These are phyloP conservation scores for Telmatochromis sp. DNA, from an alignment of 2,113 vertebrate genomes.

Conservation along the genomic window DNA sequence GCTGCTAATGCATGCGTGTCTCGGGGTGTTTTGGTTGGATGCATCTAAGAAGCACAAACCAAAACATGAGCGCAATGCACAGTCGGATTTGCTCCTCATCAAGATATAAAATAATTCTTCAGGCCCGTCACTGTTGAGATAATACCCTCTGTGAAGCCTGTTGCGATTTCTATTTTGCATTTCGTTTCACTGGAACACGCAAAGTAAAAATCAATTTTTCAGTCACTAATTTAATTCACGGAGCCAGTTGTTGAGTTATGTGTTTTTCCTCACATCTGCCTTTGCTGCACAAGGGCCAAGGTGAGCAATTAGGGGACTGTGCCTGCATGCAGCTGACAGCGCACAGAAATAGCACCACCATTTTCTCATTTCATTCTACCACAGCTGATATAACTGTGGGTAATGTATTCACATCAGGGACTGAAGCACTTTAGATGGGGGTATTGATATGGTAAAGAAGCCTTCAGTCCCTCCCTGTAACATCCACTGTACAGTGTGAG, in stretches of 20 bases:
- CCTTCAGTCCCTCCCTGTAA: background rate
- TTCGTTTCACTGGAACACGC: background rate
- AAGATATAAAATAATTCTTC: background rate
- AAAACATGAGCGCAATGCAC: background rate
- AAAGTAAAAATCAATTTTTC: background rate
- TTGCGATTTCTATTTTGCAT: background rate
- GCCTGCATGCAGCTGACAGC: background rate
- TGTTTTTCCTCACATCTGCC: conserved; percentile 15
- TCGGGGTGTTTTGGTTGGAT: background rate
- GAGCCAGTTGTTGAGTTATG: background rate
- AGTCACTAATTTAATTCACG: conserved; percentile 24
- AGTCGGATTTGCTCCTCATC: background rate
- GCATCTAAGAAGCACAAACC: background rate
- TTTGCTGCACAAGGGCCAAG: background rate
- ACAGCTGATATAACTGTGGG: conserved; percentile 1
- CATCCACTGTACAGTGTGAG: background rate
- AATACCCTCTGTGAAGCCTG: background rate
- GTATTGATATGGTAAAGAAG: conserved; percentile 26
- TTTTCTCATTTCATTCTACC: conserved; percentile 10
- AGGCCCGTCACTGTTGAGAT: background rate
- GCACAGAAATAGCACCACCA: conserved; percentile 11
- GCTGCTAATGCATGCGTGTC: background rate
- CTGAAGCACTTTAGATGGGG: conserved; percentile 40
- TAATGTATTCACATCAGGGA: conserved; percentile 36
- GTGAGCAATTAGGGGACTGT: conserved; percentile 22